Evolutionary conservation across 2,113 vertebrate species (phyloP).

Genomic region (Isichthys henryi): DNA sequence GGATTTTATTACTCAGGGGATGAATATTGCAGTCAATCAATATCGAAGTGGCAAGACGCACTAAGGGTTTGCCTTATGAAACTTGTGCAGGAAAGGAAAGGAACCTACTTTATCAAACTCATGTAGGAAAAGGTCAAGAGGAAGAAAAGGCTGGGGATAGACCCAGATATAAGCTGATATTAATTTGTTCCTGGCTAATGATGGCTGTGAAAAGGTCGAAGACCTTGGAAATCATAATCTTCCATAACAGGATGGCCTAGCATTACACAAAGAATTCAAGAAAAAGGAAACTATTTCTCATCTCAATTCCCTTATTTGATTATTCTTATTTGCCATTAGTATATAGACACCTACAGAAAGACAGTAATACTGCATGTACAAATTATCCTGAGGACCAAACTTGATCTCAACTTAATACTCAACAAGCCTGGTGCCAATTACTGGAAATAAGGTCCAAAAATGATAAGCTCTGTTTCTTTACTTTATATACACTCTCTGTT

Average conservation of each 20-base stretch:
- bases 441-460: background rate
- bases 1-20: slow-evolving; percentile 52
- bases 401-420: background rate
- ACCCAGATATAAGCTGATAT: slow-evolving; percentile 21
- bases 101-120: slow-evolving; percentile 2
- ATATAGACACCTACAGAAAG: background rate
- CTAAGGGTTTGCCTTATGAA: slow-evolving; percentile 4
- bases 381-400: background rate
- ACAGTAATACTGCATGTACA: background rate
- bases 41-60: slow-evolving; percentile 34
- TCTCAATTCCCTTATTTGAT: background rate
- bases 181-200: slow-evolving; percentile 20
- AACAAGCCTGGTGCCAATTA: background rate
- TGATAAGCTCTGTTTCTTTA: background rate
- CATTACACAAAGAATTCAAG: background rate
- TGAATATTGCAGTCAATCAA: slow-evolving; percentile 55
- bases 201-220: background rate
- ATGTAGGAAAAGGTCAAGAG: background rate
- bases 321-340: background rate
- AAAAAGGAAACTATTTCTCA: background rate
- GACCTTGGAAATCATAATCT: background rate
- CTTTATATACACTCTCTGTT: background rate
- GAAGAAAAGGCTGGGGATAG: background rate
- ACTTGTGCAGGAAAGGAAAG: background rate
- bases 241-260: background rate